A percentile compares a stretch with the other conserved stretches of the same genome.
phyloP scores from a whole-genome alignment of 2,888 invertebrate species.

The Subacronicta megacephala region DNA sequence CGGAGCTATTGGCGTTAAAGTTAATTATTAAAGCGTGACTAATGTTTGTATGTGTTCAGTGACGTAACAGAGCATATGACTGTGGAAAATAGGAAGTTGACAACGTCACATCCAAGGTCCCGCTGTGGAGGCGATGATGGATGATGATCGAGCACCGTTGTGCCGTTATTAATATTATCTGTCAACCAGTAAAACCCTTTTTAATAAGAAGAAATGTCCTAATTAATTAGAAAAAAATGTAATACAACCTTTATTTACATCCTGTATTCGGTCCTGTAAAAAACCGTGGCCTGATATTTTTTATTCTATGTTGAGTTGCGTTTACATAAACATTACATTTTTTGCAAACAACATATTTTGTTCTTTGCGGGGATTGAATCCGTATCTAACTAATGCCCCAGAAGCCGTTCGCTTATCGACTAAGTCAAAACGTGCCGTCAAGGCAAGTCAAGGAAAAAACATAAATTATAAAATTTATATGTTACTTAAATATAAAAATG shows the following conservation, averaged over 20 bases:
- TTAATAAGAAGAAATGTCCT: slow-evolving; percentile 3
- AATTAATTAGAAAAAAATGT: slow-evolving; percentile 11
- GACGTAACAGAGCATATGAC: slow-evolving; percentile 25
- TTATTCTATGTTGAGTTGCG: no score
- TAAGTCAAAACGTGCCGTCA: no score
- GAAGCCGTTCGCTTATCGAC: no score
- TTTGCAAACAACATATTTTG: no score
- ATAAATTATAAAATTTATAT: no score
- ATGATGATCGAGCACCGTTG: slow-evolving; percentile 38
- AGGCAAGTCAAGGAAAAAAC: no score
- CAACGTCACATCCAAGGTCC: slow-evolving; percentile 24
- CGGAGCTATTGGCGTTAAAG: not conserved
- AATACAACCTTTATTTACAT: not conserved
- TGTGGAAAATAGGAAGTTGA: slow-evolving; percentile 18
- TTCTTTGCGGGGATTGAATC: no score
- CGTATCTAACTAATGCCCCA: no score
- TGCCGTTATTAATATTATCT: slow-evolving; percentile 25
- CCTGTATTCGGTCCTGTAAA: no score
- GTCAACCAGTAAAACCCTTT: slow-evolving; percentile 28
- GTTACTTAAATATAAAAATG: no score
- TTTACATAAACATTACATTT: no score
- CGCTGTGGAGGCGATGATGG: slow-evolving; percentile 27
- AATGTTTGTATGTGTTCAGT: slow-evolving; percentile 7
- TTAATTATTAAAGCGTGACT: not conserved
- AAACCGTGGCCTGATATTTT: no score